phyloP scores from a whole-genome alignment of 2,797 vertebrate species.

The Acanthornis magna region DNA sequence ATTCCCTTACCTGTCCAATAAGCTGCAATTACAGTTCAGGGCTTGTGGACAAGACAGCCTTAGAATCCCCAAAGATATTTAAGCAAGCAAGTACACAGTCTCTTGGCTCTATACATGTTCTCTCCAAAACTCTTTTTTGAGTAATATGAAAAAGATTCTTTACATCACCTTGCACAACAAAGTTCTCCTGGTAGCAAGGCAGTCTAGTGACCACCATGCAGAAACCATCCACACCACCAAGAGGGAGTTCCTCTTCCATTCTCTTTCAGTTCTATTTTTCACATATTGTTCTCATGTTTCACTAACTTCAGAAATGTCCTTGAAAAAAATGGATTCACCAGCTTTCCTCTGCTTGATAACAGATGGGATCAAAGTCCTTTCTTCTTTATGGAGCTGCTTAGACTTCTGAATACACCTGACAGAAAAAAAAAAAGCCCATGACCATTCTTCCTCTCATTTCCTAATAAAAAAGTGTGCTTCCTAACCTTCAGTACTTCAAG shows the following conservation, averaged over 20 bases:
- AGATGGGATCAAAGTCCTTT: background rate
- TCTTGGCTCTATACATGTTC: background rate
- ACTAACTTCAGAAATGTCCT: background rate
- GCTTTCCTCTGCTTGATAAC: background rate
- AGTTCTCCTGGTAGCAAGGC: background rate
- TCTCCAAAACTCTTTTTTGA: background rate
- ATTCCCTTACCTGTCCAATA: background rate
- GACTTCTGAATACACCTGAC: background rate
- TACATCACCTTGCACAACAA: background rate
- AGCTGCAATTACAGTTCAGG: background rate
- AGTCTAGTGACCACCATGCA: background rate
- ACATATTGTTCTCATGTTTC: background rate
- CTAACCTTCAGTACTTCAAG: background rate
- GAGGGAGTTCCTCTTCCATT: background rate
- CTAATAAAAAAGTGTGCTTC: background rate
- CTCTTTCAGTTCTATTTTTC: background rate
- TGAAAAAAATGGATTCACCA: background rate
- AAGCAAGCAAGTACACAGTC: background rate
- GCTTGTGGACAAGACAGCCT: background rate
- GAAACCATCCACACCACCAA: accelerated
- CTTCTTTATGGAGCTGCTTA: background rate
- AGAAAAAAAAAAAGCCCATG: background rate
- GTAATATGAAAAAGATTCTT: background rate
- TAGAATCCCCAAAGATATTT: background rate
- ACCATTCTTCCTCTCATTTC: background rate